Percentiles rank a stretch among this genome's conserved stretches.
Evolutionary conservation across 2,113 vertebrate genomes (phyloP).

Genomic region (Balaenoptera acutorostrata): DNA sequence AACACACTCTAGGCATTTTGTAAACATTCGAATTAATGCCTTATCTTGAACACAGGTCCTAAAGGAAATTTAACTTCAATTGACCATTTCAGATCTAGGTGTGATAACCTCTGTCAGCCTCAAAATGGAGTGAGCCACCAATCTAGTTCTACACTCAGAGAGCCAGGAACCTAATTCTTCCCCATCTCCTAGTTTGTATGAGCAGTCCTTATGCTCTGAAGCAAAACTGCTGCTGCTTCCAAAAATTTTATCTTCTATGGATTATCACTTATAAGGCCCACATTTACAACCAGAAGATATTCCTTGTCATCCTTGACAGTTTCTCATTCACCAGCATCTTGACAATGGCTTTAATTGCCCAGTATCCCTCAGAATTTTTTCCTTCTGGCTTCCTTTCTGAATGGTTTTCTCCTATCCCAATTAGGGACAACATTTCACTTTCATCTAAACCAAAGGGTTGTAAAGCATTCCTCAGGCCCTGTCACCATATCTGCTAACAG

Average conservation of each 20-base stretch:
- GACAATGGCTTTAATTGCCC: neutral
- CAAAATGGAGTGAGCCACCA: neutral
- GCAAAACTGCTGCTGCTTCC: neutral
- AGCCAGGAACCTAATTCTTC: neutral
- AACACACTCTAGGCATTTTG: neutral
- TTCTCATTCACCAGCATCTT: neutral
- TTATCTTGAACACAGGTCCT: slow-evolving; percentile 34
- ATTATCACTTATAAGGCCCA: neutral
- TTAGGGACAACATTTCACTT: neutral
- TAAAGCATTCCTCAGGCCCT: neutral
- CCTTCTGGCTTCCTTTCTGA: slow-evolving; percentile 3
- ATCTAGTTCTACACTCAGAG: neutral
- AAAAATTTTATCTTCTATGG: neutral
- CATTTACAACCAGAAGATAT: neutral
- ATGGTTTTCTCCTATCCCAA: slow-evolving; percentile 4
- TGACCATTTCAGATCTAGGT: neutral
- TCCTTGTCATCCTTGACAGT: neutral
- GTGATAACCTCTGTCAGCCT: neutral
- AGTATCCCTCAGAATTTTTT: neutral
- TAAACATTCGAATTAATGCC: neutral
- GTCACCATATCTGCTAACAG: neutral
- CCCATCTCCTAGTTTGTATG: neutral
- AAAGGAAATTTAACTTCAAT: slow-evolving; percentile 1
- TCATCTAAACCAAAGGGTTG: slow-evolving; percentile 3
- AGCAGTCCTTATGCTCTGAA: neutral